phyloP scores from a whole-genome alignment of 2,888 invertebrate genomes.

The Orthosia incerta region DNA sequence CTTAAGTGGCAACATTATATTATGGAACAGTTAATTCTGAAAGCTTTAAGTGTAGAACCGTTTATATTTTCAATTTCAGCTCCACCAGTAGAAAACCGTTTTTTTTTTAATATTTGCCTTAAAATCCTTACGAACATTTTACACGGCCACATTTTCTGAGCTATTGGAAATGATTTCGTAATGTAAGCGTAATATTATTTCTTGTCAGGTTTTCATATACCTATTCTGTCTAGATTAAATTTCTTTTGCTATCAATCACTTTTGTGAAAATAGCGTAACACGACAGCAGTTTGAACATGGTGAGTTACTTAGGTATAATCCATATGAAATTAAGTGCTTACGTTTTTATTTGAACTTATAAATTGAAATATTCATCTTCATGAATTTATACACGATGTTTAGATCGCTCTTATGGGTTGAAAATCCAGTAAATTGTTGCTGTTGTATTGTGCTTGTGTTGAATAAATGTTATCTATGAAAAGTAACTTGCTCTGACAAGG shows the following conservation, averaged over 20 bases:
- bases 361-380: no score
- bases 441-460: no score
- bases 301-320: conserved; percentile 17
- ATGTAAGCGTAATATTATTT: conserved; percentile 39
- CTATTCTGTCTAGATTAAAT: conserved; percentile 26
- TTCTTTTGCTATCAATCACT: conserved; percentile 42
- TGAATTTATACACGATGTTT: no score
- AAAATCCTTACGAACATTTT: background rate
- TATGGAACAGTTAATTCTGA: background rate
- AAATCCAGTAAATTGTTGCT: no score
- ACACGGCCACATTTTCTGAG: background rate
- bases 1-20: background rate
- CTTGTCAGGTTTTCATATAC: conserved; percentile 10
- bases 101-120: background rate
- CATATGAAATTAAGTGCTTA: background rate
- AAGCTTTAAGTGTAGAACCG: background rate
- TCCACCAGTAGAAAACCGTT: background rate
- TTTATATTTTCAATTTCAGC: conserved; percentile 16
- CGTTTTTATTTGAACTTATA: background rate
- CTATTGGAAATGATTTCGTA: conserved; percentile 39
- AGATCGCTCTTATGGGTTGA: no score
- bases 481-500: no score
- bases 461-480: no score
- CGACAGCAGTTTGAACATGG: conserved; percentile 23
- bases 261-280: conserved; percentile 19